Evolutionary conservation across 2,888 invertebrate species (phyloP), one percentile per base, ranked within the genome.

Genomic region (Petrolisthes cinctipes): DNA sequence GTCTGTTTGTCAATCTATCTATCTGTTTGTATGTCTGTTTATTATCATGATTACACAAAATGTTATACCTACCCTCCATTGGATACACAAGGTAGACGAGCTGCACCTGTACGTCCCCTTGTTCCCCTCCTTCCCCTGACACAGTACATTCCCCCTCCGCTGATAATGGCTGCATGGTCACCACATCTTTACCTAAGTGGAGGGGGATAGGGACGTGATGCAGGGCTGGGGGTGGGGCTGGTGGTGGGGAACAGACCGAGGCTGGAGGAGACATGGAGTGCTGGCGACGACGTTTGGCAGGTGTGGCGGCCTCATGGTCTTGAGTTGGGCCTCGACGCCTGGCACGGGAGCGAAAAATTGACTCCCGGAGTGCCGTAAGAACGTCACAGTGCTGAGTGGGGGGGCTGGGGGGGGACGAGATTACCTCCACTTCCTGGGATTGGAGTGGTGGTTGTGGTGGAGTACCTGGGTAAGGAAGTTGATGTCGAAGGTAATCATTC

Each of bases 61-160:
- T 20, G 2, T 11, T 17, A 17, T 17, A 61, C 71, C 1, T 51
- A 51, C 37, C 76, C 11, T 85, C 82, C 82, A 85, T 51, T 7
- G 90, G 89, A 66, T 89, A 89, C n/a, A 90, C 89, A 17, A 90
- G 87, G 51, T 90, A 90, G n/a, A 90, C 90, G 17, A 90, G 87
- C 71, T 90, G 90, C 61, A 90, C 90, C 68, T 89, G 86, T 1
- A 82, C 73, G 51, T 75, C 73, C 23, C 75, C 76, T 14, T 85
- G 80, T 53, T 86, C 78, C 71, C 66, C n/a, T 76, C 88, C 66
- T 73, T 66, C 5, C 82, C 56, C 51, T 75, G 7, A 51, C 75
- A 37, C 82, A 82, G 56, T 71, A 53, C 71, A 2, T n/a, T 79
- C 66, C 37, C 85, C 88, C 54, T 76, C 83, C 2, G 82, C 54